Evolutionary conservation across 2,797 vertebrate species (phyloP).

Genomic region (Toxotes lorentzi): DNA sequence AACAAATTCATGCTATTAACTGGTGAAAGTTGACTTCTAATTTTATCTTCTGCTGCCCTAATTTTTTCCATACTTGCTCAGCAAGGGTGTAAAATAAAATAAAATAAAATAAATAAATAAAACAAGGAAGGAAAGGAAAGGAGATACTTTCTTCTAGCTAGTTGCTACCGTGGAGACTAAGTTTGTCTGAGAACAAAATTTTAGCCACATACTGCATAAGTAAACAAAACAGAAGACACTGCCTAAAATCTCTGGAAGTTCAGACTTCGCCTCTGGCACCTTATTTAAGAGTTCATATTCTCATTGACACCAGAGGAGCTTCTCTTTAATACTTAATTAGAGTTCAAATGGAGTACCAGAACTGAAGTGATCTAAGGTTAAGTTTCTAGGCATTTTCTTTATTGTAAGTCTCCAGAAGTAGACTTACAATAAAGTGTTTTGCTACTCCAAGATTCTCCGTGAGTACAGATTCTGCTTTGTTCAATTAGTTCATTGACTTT

Average conservation of each 20-base stretch:
- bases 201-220: not conserved
- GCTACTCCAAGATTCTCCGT: not conserved
- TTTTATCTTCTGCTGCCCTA: not conserved
- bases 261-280: conserved; percentile 16
- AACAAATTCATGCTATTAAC: not conserved
- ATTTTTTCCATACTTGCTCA: not conserved
- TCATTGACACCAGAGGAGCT: conserved; percentile 13
- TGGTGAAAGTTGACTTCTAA: not conserved
- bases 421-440: too few species aligned
- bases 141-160: not conserved
- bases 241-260: conserved; percentile 20
- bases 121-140: not conserved
- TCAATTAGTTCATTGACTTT: not conserved
- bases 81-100: not conserved
- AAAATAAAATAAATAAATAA: not conserved
- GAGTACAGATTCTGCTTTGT: not conserved
- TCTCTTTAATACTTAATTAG: conserved; percentile 61
- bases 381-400: conserved; percentile 11
- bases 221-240: conserved; percentile 14
- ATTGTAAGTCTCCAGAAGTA: not conserved
- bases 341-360: conserved; percentile 56
- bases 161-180: not conserved
- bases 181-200: conserved; percentile 20
- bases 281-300: conserved; percentile 39
- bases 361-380: conserved; percentile 19